Percentiles rank a stretch among this genome's conserved stretches.
Evolutionary conservation across 2,113 vertebrate species (phyloP).

Genomic region (Menura novaehollandiae): DNA sequence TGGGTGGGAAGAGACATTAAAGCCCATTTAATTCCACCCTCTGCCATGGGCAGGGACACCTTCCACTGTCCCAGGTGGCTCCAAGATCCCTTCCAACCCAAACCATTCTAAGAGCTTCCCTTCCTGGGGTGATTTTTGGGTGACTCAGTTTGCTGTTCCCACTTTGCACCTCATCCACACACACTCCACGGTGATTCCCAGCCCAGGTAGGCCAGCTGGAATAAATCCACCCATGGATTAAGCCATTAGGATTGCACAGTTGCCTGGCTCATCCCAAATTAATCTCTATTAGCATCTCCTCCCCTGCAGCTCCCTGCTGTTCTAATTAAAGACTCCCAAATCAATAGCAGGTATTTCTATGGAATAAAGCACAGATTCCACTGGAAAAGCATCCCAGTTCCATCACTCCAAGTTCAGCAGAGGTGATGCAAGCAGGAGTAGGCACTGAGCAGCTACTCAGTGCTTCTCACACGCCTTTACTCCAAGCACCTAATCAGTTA

Average conservation of each 20-base stretch:
- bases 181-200: not conserved
- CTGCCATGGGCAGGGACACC: not conserved
- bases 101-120: not conserved
- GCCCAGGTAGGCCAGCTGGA: not conserved
- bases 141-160: not conserved
- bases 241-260: not conserved
- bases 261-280: not conserved
- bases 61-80: not conserved
- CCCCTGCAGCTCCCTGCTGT: not conserved
- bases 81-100: not conserved
- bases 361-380: not conserved
- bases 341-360: not conserved
- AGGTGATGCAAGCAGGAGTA: not conserved
- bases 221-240: not conserved
- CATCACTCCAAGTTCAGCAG: not conserved
- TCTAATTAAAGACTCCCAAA: not conserved
- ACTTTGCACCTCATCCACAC: not conserved
- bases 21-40: not conserved
- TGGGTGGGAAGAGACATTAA: not conserved
- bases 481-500: not conserved
- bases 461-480: not conserved
- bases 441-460: not conserved
- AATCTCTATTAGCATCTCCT: not conserved
- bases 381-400: not conserved
- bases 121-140: not conserved